Evolutionary conservation across 1,140 invertebrate genomes (phyloP).

Genomic region (Rhagoletis pomonella): DNA sequence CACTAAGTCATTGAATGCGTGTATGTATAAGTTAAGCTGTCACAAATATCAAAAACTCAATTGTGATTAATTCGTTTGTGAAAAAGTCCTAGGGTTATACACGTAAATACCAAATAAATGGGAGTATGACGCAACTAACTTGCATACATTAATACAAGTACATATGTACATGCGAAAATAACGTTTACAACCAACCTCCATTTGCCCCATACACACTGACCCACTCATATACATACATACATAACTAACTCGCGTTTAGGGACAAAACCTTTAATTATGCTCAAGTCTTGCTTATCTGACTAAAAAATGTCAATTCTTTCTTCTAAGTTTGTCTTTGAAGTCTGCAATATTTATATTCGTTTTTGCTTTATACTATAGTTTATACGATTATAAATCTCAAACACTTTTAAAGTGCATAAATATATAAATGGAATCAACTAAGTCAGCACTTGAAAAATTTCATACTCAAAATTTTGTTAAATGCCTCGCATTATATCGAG

Average conservation of each 20-base stretch:
- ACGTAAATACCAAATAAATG: neutral
- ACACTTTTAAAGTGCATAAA: neutral
- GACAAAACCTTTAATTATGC: conserved; percentile 23
- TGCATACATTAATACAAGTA: neutral
- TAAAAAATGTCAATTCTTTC: neutral
- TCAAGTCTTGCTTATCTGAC: conserved; percentile 15
- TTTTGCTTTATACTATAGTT: neutral
- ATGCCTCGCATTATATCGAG: no score
- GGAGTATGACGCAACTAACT: neutral
- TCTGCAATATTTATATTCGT: neutral
- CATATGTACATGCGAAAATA: neutral
- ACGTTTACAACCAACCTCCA: neutral
- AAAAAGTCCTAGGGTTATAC: neutral
- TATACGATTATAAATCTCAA: neutral
- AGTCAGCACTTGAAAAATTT: conserved; percentile 21
- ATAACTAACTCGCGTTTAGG: conserved; percentile 39
- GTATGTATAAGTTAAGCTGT: neutral
- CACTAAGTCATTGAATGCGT: no score
- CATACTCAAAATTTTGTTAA: neutral
- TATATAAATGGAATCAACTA: neutral
- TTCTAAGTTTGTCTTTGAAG: neutral
- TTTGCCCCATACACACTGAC: neutral
- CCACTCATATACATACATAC: neutral
- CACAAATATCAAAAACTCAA: conserved; percentile 26
- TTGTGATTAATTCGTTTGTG: conserved; percentile 15